phyloP scores from a whole-genome alignment of 2,797 vertebrate species.

The Smutsia gigantea region DNA sequence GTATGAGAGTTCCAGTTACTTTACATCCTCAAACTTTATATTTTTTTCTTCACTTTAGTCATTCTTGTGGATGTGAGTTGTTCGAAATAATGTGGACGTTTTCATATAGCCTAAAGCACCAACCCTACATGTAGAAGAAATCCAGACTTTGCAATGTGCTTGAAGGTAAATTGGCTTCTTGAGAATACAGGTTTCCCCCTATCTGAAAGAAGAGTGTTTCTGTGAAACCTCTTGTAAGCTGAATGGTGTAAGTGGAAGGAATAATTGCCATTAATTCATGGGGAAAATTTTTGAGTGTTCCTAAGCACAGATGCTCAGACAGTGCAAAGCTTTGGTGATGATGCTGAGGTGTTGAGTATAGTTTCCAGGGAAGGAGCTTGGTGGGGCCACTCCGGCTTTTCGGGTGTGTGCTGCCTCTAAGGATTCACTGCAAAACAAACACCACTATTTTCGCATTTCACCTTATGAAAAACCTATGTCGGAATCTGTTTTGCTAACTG shows the following conservation, averaged over 20 bases:
- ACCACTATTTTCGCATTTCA: not conserved
- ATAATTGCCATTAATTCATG: not conserved
- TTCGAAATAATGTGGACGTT: not conserved
- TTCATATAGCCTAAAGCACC: not conserved
- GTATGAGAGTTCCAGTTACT: not conserved
- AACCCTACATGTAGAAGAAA: not conserved
- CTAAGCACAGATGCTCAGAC: not conserved
- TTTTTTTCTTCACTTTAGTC: slow-evolving; percentile 8
- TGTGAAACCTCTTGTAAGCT: not conserved
- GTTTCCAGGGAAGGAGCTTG: not conserved
- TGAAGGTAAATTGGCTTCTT: not conserved
- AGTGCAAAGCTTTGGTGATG: not conserved
- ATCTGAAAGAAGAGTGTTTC: not conserved
- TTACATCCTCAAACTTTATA: not conserved
- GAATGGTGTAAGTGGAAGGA: not conserved
- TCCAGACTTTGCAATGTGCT: slow-evolving; percentile 21
- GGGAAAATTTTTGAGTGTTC: not conserved
- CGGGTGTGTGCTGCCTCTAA: not conserved
- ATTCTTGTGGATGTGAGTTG: not conserved
- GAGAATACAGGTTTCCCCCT: not conserved
- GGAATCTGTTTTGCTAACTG: too few species aligned
- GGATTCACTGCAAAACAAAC: not conserved
- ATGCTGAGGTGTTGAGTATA: not conserved
- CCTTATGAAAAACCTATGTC: not conserved
- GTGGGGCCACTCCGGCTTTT: not conserved